Evolutionary conservation across 2,113 vertebrate genomes (phyloP).

Genomic region (Ceyx melanurus): DNA sequence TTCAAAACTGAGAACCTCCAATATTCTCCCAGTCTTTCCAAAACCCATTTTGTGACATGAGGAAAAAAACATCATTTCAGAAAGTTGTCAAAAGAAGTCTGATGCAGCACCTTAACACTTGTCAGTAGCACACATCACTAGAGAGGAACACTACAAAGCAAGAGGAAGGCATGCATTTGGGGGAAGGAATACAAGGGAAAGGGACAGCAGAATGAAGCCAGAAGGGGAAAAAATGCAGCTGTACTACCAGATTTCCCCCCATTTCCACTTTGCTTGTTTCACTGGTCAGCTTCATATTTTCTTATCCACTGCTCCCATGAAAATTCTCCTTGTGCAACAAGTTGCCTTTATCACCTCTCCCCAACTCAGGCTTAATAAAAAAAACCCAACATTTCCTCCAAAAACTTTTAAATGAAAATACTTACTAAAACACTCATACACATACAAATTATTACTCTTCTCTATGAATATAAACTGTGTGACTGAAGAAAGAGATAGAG

Average conservation of each 20-base stretch:
- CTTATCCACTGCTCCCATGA: neutral
- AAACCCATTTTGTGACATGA: neutral
- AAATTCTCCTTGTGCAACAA: conserved; percentile 37
- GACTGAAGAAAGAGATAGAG: neutral
- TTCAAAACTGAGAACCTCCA: neutral
- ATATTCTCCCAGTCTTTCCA: neutral
- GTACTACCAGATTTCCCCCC: neutral
- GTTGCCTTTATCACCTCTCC: neutral
- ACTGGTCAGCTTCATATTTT: neutral
- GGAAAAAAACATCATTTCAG: neutral
- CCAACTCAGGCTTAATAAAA: neutral
- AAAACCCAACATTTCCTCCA: neutral
- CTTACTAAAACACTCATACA: neutral
- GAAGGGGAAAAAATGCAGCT: neutral
- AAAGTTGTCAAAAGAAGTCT: neutral
- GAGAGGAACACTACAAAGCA: neutral
- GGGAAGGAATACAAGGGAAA: neutral
- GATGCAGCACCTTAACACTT: neutral
- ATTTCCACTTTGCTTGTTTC: neutral
- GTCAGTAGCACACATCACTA: neutral
- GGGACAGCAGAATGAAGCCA: neutral
- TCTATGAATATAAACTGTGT: neutral
- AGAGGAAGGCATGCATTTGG: neutral
- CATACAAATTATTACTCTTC: neutral
- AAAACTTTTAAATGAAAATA: neutral